Percentiles rank a stretch among this genome's conserved stretches.
These are phyloP conservation scores for Ranitomeya variabilis DNA, from an alignment of 2,113 vertebrate species.

Conservation along the genomic window DNA sequence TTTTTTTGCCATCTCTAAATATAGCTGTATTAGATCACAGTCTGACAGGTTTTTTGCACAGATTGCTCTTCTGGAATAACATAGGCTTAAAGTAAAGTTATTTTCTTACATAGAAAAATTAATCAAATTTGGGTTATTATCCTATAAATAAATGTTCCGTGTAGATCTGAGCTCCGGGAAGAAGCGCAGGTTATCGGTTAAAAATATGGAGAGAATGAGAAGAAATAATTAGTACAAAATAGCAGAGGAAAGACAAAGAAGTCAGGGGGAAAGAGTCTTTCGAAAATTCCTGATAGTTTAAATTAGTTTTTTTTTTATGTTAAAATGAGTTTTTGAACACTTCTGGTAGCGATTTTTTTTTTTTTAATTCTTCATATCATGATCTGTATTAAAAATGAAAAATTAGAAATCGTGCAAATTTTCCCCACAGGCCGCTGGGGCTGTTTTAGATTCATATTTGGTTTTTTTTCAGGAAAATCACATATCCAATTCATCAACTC, in stretches of 20 bases:
- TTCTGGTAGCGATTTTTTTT: too few relatives aligned
- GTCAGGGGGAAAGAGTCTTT: not conserved
- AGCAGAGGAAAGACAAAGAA: not conserved
- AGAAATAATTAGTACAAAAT: not conserved
- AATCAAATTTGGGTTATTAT: not conserved
- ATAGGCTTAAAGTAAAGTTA: conserved; percentile 10
- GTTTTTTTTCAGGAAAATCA: too few relatives aligned
- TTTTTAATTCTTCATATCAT: too few relatives aligned
- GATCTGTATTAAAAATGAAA: too few relatives aligned
- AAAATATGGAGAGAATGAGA: not conserved
- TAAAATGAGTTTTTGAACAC: too few relatives aligned
- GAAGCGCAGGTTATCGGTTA: not conserved
- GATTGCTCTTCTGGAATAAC: conserved; percentile 38
- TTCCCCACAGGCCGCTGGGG: too few relatives aligned
- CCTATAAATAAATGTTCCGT: not conserved
- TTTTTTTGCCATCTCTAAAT: conserved; percentile 10
- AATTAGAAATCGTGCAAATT: too few relatives aligned
- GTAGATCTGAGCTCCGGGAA: not conserved
- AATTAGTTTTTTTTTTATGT: too few relatives aligned
- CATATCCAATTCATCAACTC: too few relatives aligned
- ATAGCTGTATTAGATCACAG: conserved; percentile 4
- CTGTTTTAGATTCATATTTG: too few relatives aligned
- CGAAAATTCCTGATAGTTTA: too few relatives aligned
- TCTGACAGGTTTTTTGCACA: conserved; percentile 41
- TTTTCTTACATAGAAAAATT: conserved; percentile 2